phyloP scores from a whole-genome alignment of 1,140 invertebrate genomes.

The Eueides isabella region DNA sequence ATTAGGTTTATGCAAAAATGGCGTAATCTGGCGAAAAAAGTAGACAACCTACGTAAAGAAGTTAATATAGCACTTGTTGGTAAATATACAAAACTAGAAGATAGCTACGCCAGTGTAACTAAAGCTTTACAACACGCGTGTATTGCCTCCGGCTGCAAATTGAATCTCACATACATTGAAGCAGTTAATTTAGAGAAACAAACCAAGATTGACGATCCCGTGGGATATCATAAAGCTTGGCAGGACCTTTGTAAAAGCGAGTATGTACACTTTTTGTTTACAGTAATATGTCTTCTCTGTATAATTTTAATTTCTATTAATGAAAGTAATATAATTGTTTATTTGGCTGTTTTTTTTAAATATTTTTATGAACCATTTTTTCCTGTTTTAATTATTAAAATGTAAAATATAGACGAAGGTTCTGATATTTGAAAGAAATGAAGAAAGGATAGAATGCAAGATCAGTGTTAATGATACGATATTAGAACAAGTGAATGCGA shows the following conservation, averaged over 20 bases:
- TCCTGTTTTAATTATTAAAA: too few relatives aligned
- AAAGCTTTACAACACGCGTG: slow-evolving; percentile 97
- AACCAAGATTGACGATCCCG: slow-evolving; percentile 88
- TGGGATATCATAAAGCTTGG: slow-evolving; percentile 97
- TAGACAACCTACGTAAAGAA: slow-evolving; percentile 90
- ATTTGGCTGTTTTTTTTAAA: too few relatives aligned
- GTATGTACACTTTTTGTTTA: slow-evolving; percentile 82
- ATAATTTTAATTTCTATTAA: not conserved
- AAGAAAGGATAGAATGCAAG: too few relatives aligned
- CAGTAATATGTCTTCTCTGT: not conserved
- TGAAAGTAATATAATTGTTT: not conserved
- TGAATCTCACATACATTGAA: slow-evolving; percentile 95
- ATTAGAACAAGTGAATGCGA: too few relatives aligned
- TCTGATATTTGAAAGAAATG: too few relatives aligned
- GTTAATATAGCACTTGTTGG: slow-evolving; percentile 98
- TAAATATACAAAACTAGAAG: slow-evolving; percentile 98
- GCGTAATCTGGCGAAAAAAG: slow-evolving; percentile 93
- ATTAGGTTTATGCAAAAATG: slow-evolving; percentile 93
- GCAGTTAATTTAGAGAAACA: slow-evolving; percentile 93
- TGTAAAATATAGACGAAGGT: too few relatives aligned
- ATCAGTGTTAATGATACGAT: too few relatives aligned
- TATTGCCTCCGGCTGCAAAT: slow-evolving; percentile 91
- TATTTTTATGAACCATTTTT: too few relatives aligned
- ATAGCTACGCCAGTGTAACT: slow-evolving; percentile 97
- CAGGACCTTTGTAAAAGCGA: slow-evolving; percentile 93